These are phyloP conservation scores for Graphium colonna DNA, from an alignment of 2,888 invertebrate species.

Conservation along the genomic window DNA sequence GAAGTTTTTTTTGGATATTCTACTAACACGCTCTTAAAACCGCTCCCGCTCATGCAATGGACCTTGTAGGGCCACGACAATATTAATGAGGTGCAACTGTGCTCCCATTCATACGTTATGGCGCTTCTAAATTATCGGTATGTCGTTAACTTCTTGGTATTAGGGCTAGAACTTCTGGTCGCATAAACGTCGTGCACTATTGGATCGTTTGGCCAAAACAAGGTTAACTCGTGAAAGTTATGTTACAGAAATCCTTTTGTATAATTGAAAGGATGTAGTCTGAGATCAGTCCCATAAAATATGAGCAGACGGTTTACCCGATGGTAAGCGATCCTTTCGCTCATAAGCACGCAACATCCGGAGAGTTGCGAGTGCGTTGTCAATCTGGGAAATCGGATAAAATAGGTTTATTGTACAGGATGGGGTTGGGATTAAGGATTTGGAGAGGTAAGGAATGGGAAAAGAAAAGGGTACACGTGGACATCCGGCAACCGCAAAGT, in stretches of 20 bases:
- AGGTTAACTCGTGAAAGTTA: not conserved
- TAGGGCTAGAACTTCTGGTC: not conserved
- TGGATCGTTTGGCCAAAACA: not conserved
- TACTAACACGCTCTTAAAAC: not conserved
- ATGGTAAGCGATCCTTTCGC: too few species aligned
- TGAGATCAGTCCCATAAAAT: not conserved
- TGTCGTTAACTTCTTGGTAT: constrained; percentile 23
- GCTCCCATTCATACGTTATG: constrained; percentile 38
- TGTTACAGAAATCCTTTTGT: not conserved
- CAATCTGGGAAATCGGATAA: too few species aligned
- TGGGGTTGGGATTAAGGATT: too few species aligned
- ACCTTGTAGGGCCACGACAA: constrained; percentile 24
- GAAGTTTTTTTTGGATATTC: too few species aligned
- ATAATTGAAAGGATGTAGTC: not conserved
- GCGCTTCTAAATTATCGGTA: constrained; percentile 26
- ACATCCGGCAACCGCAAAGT: too few species aligned
- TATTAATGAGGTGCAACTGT: constrained; percentile 43
- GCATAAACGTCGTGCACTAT: constrained; percentile 9
- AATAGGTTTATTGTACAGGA: too few species aligned
- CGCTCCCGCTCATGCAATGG: constrained; percentile 7
- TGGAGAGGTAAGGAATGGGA: too few species aligned
- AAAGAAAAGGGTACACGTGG: too few species aligned
- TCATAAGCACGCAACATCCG: too few species aligned
- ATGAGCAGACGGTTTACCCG: too few species aligned
- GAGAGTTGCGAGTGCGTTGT: too few species aligned